phyloP scores from a whole-genome alignment of 2,797 vertebrate genomes.

The Chiroxiphia lanceolata region DNA sequence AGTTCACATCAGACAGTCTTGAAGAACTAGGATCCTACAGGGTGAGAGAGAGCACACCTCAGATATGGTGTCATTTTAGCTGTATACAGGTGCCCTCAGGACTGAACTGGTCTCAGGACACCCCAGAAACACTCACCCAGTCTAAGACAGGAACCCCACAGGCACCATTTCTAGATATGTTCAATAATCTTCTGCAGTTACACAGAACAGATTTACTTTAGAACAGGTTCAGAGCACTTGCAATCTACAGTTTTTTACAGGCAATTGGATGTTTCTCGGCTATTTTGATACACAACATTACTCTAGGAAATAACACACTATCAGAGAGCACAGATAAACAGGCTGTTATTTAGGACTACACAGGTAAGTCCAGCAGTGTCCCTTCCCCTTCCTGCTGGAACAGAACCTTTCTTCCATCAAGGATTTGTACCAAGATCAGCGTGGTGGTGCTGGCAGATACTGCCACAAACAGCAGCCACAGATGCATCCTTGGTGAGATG shows the following conservation, averaged over 20 bases:
- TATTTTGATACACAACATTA: neutral
- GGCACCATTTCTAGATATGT: neutral
- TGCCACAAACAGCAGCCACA: rapidly evolving
- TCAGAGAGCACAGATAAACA: neutral
- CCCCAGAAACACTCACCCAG: neutral
- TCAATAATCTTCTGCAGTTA: neutral
- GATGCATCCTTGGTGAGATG: neutral
- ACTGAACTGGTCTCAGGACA: neutral
- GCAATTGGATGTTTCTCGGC: neutral
- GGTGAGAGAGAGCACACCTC: rapidly evolving
- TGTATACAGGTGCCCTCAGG: rapidly evolving
- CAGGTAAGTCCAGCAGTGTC: neutral
- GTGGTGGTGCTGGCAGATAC: rapidly evolving
- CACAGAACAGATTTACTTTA: neutral
- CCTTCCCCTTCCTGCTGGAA: neutral
- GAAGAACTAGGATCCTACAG: neutral
- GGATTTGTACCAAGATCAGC: neutral
- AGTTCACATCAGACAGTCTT: neutral
- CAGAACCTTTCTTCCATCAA: neutral
- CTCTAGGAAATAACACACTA: neutral
- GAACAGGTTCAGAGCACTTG: neutral
- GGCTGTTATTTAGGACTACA: neutral
- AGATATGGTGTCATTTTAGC: neutral
- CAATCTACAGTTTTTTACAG: neutral
- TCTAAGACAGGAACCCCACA: neutral